phyloP scores from a whole-genome alignment of 2,888 invertebrate genomes.

The Habrosyne pyritoides region DNA sequence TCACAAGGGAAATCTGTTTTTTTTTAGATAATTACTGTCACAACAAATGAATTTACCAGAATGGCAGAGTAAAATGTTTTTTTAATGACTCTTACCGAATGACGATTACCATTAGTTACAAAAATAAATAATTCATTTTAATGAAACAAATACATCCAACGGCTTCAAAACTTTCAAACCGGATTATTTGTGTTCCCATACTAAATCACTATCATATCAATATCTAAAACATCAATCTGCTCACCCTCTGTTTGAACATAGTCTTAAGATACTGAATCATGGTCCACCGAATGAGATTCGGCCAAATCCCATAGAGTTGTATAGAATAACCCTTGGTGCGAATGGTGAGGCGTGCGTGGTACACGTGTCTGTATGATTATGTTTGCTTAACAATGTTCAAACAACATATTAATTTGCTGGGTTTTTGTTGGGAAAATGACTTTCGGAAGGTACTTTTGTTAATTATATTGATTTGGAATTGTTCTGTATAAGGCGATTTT shows the following conservation, averaged over 20 bases:
- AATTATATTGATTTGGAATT: slow-evolving; percentile 13
- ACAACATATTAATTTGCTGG: slow-evolving; percentile 82
- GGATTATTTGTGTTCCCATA: slow-evolving; percentile 73
- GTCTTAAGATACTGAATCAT: slow-evolving; percentile 77
- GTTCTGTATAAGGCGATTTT: too few species aligned
- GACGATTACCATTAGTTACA: too few species aligned
- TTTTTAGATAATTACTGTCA: too few species aligned
- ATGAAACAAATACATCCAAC: background rate
- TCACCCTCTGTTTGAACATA: slow-evolving; percentile 75
- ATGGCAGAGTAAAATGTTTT: too few species aligned
- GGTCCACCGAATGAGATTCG: slow-evolving; percentile 70
- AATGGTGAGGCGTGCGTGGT: slow-evolving; percentile 65
- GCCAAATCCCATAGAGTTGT: slow-evolving; percentile 70
- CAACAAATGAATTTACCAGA: too few species aligned
- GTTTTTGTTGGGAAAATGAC: slow-evolving; percentile 75
- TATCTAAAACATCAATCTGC: slow-evolving; percentile 78
- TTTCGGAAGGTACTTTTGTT: slow-evolving; percentile 57
- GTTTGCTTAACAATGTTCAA: slow-evolving; percentile 81
- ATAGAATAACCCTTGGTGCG: slow-evolving; percentile 38
- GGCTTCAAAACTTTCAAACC: slow-evolving; percentile 25
- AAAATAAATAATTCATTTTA: too few species aligned
- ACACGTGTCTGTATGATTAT: slow-evolving; percentile 78
- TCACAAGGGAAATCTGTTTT: too few species aligned
- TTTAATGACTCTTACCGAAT: too few species aligned
- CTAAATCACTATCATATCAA: slow-evolving; percentile 79